Conservation (phyloP, 2,797 vertebrate genomes). For the Ctenopoma kingsleyae region DNA sequence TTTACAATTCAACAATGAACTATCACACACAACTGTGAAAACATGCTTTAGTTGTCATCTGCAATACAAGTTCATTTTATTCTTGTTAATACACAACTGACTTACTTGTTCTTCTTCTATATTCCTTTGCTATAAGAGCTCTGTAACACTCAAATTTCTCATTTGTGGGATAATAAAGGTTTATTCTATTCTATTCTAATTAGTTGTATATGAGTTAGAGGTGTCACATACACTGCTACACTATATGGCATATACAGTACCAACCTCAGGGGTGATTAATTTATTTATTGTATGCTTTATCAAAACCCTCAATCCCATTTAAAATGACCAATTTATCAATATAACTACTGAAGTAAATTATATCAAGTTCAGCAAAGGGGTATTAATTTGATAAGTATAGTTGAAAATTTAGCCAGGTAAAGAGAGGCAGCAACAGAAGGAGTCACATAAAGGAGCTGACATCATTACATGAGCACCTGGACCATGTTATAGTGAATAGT, state of each 20-base stretch:
- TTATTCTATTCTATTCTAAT: too few species aligned
- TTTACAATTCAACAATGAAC: background rate
- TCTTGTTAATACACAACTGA: too few species aligned
- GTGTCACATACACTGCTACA: background rate
- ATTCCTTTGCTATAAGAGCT: too few species aligned
- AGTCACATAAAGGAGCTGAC: background rate
- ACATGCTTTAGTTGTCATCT: background rate
- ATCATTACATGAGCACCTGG: background rate
- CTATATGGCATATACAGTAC: too few species aligned
- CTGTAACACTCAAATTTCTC: too few species aligned
- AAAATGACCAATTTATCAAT: too few species aligned
- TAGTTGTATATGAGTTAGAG: background rate
- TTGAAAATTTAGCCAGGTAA: background rate
- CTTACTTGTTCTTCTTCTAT: too few species aligned
- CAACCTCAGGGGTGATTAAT: too few species aligned
- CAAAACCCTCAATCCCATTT: too few species aligned
- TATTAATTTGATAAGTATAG: background rate
- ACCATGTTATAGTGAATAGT: background rate
- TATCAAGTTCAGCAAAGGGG: background rate
- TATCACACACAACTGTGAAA: background rate
- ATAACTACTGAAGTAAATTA: too few species aligned
- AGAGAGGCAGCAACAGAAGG: background rate
- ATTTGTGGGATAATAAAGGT: too few species aligned
- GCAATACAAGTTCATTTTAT: background rate
- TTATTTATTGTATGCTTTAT: too few species aligned